Conservation (phyloP, 1,140 invertebrate genomes). For the Drosophila lowei region DNA sequence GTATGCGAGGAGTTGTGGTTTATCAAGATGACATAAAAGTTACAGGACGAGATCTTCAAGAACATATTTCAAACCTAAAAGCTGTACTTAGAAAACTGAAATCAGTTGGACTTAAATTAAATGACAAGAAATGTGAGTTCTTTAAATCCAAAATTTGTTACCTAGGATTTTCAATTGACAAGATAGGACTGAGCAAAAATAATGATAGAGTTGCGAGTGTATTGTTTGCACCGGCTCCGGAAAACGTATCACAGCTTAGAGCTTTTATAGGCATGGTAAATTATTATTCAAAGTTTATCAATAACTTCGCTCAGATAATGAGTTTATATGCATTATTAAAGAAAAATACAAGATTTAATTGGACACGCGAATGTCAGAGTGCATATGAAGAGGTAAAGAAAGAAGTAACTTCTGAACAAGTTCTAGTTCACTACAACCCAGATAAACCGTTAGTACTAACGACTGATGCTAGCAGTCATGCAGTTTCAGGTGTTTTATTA, state of each 20-base stretch:
- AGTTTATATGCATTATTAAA: not conserved
- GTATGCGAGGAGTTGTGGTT: no score
- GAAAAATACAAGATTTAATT: not conserved
- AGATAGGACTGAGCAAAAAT: not conserved
- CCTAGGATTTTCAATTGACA: not conserved
- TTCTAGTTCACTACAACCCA: conserved; percentile 3
- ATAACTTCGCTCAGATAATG: conserved; percentile 1
- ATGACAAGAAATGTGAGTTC: conserved; percentile 7
- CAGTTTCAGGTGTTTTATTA: no score
- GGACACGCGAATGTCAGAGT: not conserved
- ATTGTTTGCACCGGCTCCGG: conserved; percentile 2
- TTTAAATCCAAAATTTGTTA: conserved; percentile 9
- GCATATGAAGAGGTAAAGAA: not conserved
- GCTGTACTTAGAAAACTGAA: not conserved
- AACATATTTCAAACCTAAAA: not conserved
- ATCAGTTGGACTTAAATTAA: not conserved
- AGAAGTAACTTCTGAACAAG: conserved; percentile 4
- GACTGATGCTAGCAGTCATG: no score
- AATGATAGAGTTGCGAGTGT: not conserved
- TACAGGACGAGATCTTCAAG: no score
- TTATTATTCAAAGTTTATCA: conserved; percentile 1
- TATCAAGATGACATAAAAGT: no score
- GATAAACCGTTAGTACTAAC: no score
- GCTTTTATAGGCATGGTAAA: not conserved
- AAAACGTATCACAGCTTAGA: conserved; percentile 1